These are phyloP conservation scores for Amblyteles armatorius DNA, from an alignment of 2,888 invertebrate genomes.

Conservation along the genomic window DNA sequence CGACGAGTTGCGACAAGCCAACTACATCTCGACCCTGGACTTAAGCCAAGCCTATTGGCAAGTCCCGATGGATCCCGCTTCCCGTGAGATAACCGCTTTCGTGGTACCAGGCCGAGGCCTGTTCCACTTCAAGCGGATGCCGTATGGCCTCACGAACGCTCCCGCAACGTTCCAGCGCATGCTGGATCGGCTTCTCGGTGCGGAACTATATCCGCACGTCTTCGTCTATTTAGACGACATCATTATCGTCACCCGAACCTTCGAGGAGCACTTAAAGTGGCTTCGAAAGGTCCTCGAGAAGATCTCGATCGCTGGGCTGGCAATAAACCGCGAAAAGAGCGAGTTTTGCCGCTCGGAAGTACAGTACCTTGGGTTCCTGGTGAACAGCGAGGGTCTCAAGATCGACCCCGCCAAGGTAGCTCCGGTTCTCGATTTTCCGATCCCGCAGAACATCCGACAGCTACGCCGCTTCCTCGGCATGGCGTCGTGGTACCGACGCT, in stretches of 20 bases:
- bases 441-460: conserved; percentile 65
- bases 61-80: conserved; percentile 69
- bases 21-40: conserved; percentile 76
- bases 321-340: conserved; percentile 51
- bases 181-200: conserved; percentile 70
- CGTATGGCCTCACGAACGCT: conserved; percentile 73
- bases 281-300: conserved; percentile 38
- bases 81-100: conserved; percentile 73
- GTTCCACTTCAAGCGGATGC: conserved; percentile 76
- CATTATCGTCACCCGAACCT: conserved; percentile 39
- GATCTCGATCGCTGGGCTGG: conserved; percentile 7
- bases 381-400: conserved; percentile 67
- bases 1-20: conserved; percentile 72
- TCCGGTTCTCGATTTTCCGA: conserved; percentile 62
- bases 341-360: conserved; percentile 43
- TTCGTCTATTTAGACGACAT: conserved; percentile 32
- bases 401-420: conserved; percentile 56
- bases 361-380: conserved; percentile 58
- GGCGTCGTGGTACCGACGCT: conserved; percentile 28
- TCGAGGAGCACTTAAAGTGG: conserved; percentile 40
- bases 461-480: conserved; percentile 72
- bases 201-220: conserved; percentile 47
- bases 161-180: conserved; percentile 55
- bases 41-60: conserved; percentile 74
- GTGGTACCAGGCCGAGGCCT: conserved; percentile 60